Evolutionary conservation across 2,888 invertebrate genomes (phyloP).

Genomic region (Spisula solida): DNA sequence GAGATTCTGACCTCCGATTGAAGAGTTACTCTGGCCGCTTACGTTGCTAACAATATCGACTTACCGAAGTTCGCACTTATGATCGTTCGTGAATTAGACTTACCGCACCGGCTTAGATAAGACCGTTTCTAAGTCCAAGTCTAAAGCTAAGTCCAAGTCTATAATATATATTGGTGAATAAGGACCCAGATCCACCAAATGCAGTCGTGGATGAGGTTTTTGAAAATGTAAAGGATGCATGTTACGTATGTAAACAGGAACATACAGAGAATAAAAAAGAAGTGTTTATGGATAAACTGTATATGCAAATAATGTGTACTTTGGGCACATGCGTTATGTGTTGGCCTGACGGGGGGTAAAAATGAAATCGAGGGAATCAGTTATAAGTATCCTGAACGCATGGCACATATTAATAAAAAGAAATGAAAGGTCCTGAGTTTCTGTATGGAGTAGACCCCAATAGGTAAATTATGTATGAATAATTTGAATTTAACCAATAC

Average conservation of each 20-base stretch:
- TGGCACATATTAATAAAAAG: too few species aligned
- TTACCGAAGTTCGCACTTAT: too few species aligned
- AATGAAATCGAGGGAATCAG: background rate
- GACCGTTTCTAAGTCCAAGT: too few species aligned
- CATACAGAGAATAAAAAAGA: background rate
- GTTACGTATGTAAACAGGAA: background rate
- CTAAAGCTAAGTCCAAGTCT: too few species aligned
- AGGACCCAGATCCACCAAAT: background rate
- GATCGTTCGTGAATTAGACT: too few species aligned
- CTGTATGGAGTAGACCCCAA: background rate
- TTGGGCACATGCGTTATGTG: background rate
- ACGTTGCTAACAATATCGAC: too few species aligned
- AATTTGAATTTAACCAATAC: background rate
- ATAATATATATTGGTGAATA: too few species aligned
- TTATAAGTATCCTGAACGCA: background rate
- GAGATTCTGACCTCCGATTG: too few species aligned
- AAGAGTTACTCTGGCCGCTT: too few species aligned
- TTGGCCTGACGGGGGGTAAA: background rate
- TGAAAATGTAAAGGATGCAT: background rate
- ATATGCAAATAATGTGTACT: background rate
- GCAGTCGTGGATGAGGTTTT: background rate
- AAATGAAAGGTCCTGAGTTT: too few species aligned
- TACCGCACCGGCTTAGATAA: too few species aligned
- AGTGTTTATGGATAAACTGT: background rate
- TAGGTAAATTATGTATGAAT: background rate